Conservation (phyloP, 1,140 invertebrate species). For the Formica selysi region DNA sequence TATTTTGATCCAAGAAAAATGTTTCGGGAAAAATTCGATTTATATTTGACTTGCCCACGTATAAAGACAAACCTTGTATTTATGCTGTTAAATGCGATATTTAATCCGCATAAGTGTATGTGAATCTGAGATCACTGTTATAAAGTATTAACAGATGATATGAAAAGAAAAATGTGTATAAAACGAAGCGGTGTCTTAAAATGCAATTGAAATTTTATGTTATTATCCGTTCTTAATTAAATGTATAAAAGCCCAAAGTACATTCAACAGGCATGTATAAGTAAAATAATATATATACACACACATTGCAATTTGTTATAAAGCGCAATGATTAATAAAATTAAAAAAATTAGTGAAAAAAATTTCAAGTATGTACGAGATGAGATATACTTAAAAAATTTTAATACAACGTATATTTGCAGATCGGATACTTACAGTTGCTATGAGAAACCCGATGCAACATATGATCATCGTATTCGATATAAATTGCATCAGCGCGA, state of each 20-base stretch:
- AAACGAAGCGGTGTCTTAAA: background rate
- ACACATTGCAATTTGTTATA: background rate
- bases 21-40: too few species aligned
- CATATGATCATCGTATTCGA: conserved; percentile 66
- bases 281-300: background rate
- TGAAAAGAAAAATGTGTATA: background rate
- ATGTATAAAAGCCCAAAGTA: background rate
- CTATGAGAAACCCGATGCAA: conserved; percentile 61
- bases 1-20: too few species aligned
- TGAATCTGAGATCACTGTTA: background rate
- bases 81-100: background rate
- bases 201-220: background rate
- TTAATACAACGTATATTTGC: background rate
- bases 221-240: background rate
- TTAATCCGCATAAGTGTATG: background rate
- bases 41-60: background rate
- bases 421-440: conserved; percentile 53
- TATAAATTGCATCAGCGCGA: conserved; percentile 65
- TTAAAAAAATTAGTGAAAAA: background rate
- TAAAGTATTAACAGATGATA: background rate
- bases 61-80: background rate
- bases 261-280: background rate
- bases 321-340: background rate
- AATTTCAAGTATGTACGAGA: background rate
- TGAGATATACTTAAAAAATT: background rate